Evolutionary conservation across 2,888 invertebrate species (phyloP).

Genomic region (Azorinus chamasolen): DNA sequence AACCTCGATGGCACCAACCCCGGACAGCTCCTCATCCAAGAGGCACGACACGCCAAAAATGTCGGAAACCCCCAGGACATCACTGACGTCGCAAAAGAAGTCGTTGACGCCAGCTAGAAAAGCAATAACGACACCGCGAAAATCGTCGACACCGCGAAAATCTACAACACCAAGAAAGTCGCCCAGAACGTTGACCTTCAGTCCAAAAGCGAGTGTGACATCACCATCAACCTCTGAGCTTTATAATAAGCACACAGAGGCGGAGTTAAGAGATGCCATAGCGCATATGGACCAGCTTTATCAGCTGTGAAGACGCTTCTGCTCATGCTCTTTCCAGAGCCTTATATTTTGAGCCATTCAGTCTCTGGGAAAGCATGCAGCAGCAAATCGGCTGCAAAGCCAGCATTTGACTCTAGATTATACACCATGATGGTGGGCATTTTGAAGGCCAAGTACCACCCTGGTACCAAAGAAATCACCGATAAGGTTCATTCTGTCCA

Average conservation of each 20-base stretch:
- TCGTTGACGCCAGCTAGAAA: conserved; percentile 5
- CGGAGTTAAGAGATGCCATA: conserved; percentile 7
- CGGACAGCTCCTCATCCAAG: conserved; percentile 9
- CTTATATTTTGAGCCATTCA: conserved; percentile 13
- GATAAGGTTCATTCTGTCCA: conserved; percentile 12
- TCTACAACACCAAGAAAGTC: conserved; percentile 7
- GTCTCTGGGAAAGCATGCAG: conserved; percentile 20
- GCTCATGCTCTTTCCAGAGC: conserved; percentile 15
- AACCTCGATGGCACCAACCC: conserved; percentile 4
- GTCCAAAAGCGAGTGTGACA: conserved; percentile 9
- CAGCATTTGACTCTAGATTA: conserved; percentile 16
- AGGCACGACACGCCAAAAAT: conserved; percentile 5
- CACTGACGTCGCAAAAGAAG: conserved; percentile 6
- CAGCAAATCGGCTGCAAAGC: conserved; percentile 3
- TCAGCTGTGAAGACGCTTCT: conserved; percentile 11
- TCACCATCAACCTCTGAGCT: conserved; percentile 2
- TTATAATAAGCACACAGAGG: conserved; percentile 3
- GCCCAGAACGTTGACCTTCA: conserved; percentile 4
- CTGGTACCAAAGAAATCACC: conserved; percentile 6
- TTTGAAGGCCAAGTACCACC: not conserved
- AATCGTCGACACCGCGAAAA: conserved; percentile 9
- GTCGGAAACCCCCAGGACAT: conserved; percentile 9
- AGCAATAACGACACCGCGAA: conserved; percentile 7
- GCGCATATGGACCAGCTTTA: conserved; percentile 19
- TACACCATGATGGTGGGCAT: conserved; percentile 3